A percentile compares a stretch with the other conserved stretches of the same genome.
Evolutionary conservation across 2,888 invertebrate genomes (phyloP).

Genomic region (Dicyrtoma fusca): DNA sequence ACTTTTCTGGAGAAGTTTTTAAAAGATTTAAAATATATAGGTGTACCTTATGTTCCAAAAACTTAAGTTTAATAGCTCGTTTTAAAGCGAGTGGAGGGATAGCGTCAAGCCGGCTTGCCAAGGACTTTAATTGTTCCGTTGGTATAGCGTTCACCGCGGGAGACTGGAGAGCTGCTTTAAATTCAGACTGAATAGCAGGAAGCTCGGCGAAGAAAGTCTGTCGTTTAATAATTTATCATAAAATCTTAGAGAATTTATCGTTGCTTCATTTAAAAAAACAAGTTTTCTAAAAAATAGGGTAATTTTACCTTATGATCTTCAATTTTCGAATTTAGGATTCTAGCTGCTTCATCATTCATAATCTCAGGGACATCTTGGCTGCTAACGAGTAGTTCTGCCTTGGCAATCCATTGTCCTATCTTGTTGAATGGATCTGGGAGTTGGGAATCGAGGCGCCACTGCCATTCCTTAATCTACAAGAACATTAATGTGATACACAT

Average conservation of each 20-base stretch:
- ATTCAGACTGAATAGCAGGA: constrained; percentile 75
- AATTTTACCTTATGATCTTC: constrained; percentile 75
- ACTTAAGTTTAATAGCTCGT: constrained; percentile 81
- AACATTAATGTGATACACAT: background rate
- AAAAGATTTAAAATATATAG: background rate
- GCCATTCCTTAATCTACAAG: constrained; percentile 77
- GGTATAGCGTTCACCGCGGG: constrained; percentile 73
- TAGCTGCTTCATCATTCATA: constrained; percentile 87
- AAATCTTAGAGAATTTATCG: no score
- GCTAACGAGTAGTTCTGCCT: constrained; percentile 79
- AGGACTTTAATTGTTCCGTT: constrained; percentile 77
- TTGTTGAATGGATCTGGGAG: constrained; percentile 83
- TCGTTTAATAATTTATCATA: no score
- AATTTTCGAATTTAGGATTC: constrained; percentile 81
- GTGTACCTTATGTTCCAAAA: constrained; percentile 79
- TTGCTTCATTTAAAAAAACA: no score
- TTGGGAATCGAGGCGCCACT: constrained; percentile 82
- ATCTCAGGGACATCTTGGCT: constrained; percentile 80
- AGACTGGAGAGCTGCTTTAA: constrained; percentile 73
- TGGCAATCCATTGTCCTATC: constrained; percentile 87
- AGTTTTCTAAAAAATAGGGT: no score
- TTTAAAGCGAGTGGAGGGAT: constrained; percentile 78
- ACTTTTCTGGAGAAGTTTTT: background rate
- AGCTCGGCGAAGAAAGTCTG: constrained; percentile 81
- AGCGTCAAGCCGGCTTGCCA: constrained; percentile 76